Evolutionary conservation across 2,888 invertebrate species (phyloP), one percentile per base, ranked within the genome.

Genomic region (Eupithecia dodoneata): DNA sequence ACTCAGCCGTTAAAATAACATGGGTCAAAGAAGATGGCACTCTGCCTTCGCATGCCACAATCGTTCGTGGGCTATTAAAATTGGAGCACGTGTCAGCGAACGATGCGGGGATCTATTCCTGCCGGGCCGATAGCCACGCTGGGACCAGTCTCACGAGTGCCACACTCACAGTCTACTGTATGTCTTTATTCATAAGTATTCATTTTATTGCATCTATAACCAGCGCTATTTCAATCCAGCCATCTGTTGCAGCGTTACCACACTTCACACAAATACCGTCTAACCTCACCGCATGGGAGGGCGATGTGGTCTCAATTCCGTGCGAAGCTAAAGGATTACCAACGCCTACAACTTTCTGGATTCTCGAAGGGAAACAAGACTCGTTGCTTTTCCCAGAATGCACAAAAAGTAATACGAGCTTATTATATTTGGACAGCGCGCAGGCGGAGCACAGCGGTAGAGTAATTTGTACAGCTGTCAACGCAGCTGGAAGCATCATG

Each of bases 311-410:
- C 72, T 97, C 97, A 82, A 98, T 99, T 89, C 98, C 98, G 80
- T 99, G 99, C 94, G 97, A 97, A 84, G 98, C 99, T 49, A 97
- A 97, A 87, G 99, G 99, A 79, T 97, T 98, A 90, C 99, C 99
- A 15, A 96, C 97, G 80, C 99, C 99, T 4, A 98, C 98, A 15
- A 97, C 99, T 45, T 99, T 98, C 92, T 99, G 99, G 99, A 98
- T 98, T 85, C 97, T 98, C 86, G 99, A 99, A 92, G 98, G 99
- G 78, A 97, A 97, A 67, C 97, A 97, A 90, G 97, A 97, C 88
- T 81, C 97, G 71, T 88, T 95, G 81, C 88, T 94, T 80, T 95
- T 95, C 84, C 94, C 94, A n/a, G 94, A 94, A 88, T 95, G 95
- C 80, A 93, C 92, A 81, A 94, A 91, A 88, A 94, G 94, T 87